Conservation (phyloP, 2,797 vertebrate genomes). For the Anniella stebbinsi region DNA sequence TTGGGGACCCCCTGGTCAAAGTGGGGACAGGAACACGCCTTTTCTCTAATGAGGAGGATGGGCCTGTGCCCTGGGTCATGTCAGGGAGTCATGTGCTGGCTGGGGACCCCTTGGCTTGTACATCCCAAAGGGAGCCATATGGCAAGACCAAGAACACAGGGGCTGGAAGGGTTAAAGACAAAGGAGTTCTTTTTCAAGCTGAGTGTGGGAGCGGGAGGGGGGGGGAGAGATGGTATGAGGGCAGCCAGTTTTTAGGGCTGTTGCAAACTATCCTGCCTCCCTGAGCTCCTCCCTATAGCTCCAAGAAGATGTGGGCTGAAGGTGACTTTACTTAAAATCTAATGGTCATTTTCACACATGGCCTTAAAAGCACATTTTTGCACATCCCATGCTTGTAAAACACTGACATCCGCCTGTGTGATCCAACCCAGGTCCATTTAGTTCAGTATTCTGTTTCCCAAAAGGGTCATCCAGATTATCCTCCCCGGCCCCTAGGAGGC, state of each 20-base stretch:
- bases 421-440: not conserved
- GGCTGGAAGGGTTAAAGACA: not conserved
- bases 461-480: not conserved
- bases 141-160: not conserved
- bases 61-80: not conserved
- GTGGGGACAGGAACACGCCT: too few relatives aligned
- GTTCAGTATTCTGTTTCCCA: not conserved
- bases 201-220: not conserved
- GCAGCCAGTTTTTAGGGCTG: too few relatives aligned
- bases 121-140: not conserved
- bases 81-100: not conserved
- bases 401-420: not conserved
- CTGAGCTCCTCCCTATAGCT: not conserved
- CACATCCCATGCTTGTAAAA: not conserved
- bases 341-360: not conserved
- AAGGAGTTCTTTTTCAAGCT: not conserved
- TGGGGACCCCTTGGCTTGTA: not conserved
- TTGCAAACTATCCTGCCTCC: not conserved
- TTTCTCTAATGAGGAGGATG: constrained; percentile 6
- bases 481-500: not conserved
- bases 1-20: not conserved
- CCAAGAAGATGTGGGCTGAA: not conserved
- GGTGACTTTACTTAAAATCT: not conserved
- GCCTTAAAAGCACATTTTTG: not conserved
- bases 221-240: fast-evolving